Base-by-base conservation (phyloP, 2,113 vertebrate genomes). In the Sus scrofa region DNA sequence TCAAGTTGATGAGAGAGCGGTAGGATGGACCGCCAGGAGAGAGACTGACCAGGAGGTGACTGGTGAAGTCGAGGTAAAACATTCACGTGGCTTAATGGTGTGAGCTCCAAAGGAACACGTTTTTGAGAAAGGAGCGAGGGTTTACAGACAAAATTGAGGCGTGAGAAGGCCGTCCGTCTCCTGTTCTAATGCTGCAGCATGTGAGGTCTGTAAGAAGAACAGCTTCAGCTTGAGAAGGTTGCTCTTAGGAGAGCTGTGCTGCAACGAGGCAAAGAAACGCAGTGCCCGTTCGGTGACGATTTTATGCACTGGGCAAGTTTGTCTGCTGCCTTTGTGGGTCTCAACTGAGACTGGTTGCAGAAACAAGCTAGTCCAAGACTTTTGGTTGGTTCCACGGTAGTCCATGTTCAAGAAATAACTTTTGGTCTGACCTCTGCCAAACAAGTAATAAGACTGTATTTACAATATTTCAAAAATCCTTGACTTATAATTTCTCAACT, bases 401-500 rank as follows among this genome's bases (percentile, higher is more conserved):
- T 71, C 73, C 18, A 5, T 87, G 65, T 75, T 94, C 37, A 70
- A 56, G 39, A 89, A 75, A 22, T 24, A 86, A 19, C n/a, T 63
- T 83, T 88, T 89, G 34, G 11, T n/a, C 24, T 78, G 11, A 62
- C 9, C 20, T 89, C 74, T 90, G 68, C 50, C 26, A 89, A 10
- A 44, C 24, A 13, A 30, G 15, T 58, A 54, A 11, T 52, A 27
- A 92, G 44, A n/a, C 70, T 73, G 0, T 87, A 22, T 22, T 7
- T 79, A 15, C n/a, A 63, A 4, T 78, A 37, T 75, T 50, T 54
- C 19, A 92, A 1, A 84, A 44, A 77, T 81, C 63, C 37, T 85
- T 94, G 56, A 86, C 54, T 94, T 68, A 68, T 95, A 94, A 85
- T 14, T 84, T 77, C 19, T 84, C 62, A 91, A n/a, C 18, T 81